Base-by-base conservation (phyloP, 2,888 invertebrate species). In the Scrobipalpa costella region DNA sequence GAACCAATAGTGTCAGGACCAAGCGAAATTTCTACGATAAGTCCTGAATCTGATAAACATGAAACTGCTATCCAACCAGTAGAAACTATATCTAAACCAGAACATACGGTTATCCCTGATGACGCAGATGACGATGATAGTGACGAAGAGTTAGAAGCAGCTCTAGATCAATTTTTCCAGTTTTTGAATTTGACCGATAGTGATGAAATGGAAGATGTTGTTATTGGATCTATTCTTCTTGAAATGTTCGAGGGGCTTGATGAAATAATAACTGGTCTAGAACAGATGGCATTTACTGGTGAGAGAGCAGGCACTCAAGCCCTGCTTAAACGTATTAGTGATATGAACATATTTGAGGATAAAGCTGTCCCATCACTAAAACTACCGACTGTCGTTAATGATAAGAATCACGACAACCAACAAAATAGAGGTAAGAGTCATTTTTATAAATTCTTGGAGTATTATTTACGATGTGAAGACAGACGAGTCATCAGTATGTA, bases 211-310 rank as follows among this genome's bases (percentile, higher is more conserved):
- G 44, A 44, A 15, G 44, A 44, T 44, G 44, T 44, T 1, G 44
- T 44, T 15, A n/a, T 44, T 44, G 44, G n/a, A 44, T 3, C 44
- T 15, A 44, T 44, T 15, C 15, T 44, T 44, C 15, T 44, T 5
- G 44, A 44, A 44, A 9, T 44, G 44, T 44, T 44, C 7, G 44
- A 44, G 7, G 44, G 44, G 15, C 44, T 62, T 61, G 44, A 44
- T 44, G 44, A 44, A 44, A 15, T 44, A 44, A n/a, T 44, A 9
- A 44, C 44, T 44, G 44, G n/a, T 15, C 44, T 44, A 15, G 44
- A 44, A 44, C 44, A 44, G 44, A 44, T 44, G 44, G 44, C n/a
- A 44, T 5, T 44, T 7, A 44, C 44, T 15, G 44, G 44, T 44
- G n/a, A 44, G n/a, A 44, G n/a, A n/a, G 44, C n/a, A 15, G 15